phyloP scores from a whole-genome alignment of 1,140 invertebrate species.

The Samia ricini region DNA sequence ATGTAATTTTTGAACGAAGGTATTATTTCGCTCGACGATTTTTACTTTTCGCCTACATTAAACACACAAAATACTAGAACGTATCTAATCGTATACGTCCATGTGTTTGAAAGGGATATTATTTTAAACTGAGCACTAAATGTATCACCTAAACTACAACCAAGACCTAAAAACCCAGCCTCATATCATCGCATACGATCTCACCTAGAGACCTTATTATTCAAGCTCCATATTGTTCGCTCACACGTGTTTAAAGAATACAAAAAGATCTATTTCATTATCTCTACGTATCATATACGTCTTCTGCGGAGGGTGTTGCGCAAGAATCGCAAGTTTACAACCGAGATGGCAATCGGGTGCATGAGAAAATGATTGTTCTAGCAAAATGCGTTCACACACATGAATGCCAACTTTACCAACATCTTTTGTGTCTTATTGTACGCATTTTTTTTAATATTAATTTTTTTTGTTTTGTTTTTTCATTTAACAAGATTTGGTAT shows the following conservation, averaged over 20 bases:
- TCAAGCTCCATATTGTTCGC: constrained; percentile 46
- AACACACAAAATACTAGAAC: too few relatives aligned
- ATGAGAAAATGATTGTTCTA: constrained; percentile 66
- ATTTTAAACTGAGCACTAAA: not conserved
- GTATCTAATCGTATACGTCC: too few relatives aligned
- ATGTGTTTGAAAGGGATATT: not conserved
- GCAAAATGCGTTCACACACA: constrained; percentile 65
- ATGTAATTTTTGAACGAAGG: too few relatives aligned
- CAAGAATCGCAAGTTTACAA: constrained; percentile 51
- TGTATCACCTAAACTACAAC: not conserved
- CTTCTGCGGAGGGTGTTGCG: constrained; percentile 51
- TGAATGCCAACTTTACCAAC: constrained; percentile 50
- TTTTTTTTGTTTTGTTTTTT: not conserved
- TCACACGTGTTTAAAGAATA: constrained; percentile 49
- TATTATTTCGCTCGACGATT: too few relatives aligned
- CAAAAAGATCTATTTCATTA: constrained; percentile 65
- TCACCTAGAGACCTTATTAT: constrained; percentile 50
- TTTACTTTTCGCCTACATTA: too few relatives aligned
- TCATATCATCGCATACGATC: constrained; percentile 8
- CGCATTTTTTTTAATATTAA: not conserved
- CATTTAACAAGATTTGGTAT: too few relatives aligned
- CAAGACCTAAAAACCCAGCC: not conserved
- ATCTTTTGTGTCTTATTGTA: constrained; percentile 1
- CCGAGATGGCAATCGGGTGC: constrained; percentile 67
- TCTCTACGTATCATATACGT: constrained; percentile 53